Conservation (phyloP, 2,797 vertebrate species). For the Eptatretus atami region DNA sequence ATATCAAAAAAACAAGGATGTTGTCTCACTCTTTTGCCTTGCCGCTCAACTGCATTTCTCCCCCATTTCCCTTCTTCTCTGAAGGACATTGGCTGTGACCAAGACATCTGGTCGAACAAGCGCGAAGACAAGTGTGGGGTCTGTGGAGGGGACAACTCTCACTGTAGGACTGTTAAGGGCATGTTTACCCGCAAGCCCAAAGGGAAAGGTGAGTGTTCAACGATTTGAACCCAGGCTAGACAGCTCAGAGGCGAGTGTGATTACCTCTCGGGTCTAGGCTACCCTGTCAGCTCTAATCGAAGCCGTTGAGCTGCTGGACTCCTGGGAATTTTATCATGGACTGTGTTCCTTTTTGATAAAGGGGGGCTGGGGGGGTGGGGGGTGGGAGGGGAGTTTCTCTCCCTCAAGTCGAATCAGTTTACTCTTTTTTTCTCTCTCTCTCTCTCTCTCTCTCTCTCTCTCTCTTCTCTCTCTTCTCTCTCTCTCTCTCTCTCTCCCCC, state of each 20-base stretch:
- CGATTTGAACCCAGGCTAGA: too few species aligned
- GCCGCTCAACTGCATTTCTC: neutral
- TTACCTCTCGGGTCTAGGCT: too few species aligned
- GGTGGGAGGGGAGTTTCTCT: neutral
- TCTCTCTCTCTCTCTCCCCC: neutral
- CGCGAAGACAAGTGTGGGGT: conserved; percentile 84
- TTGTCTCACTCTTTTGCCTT: neutral
- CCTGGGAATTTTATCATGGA: too few species aligned
- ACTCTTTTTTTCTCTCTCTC: neutral
- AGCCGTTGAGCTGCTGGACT: too few species aligned
- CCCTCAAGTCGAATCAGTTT: neutral
- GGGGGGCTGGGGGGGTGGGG: too few species aligned
- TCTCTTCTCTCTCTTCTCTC: neutral
- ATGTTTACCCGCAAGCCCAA: conserved; percentile 40
- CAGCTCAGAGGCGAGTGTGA: too few species aligned
- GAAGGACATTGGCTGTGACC: conserved; percentile 81
- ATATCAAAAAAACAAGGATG: neutral
- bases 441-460: neutral
- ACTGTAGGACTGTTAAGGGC: conserved; percentile 61
- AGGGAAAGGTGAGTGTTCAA: conserved; percentile 36
- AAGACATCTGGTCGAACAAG: conserved; percentile 44
- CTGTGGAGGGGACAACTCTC: conserved; percentile 63
- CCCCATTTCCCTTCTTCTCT: neutral
- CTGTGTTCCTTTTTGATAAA: too few species aligned
- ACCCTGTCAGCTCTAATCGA: too few species aligned